Evolutionary conservation across 2,888 invertebrate species (phyloP).

Genomic region (Adineta ricciae): DNA sequence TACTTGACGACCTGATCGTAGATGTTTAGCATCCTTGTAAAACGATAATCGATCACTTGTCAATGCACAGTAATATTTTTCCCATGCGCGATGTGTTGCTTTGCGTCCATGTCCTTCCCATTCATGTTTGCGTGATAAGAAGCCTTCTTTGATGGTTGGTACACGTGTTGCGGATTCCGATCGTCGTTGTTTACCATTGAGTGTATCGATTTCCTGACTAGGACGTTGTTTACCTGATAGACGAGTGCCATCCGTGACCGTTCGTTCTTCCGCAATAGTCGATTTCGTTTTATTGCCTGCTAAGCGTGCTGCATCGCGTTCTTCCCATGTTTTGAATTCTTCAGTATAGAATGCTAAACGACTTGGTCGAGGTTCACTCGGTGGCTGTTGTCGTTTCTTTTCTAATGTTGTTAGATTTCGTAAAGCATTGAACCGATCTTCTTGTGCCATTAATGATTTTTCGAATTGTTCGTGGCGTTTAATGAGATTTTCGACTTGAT

Average conservation of each 20-base stretch:
- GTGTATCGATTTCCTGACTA: neutral
- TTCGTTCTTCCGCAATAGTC: neutral
- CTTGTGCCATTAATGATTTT: slow-evolving; percentile 95
- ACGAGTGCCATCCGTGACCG: neutral
- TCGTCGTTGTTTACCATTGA: neutral
- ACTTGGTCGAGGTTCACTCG: neutral
- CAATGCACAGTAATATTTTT: slow-evolving; percentile 27
- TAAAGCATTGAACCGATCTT: slow-evolving; percentile 93
- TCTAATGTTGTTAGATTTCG: slow-evolving; percentile 87
- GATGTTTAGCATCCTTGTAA: slow-evolving; percentile 62
- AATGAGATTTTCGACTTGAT: slow-evolving; percentile 94
- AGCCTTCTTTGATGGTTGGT: slow-evolving; percentile 59
- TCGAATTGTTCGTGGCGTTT: slow-evolving; percentile 99
- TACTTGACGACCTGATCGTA: slow-evolving; percentile 22
- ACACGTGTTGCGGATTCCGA: neutral
- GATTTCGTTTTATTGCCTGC: neutral
- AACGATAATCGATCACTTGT: slow-evolving; percentile 24
- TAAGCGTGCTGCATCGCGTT: neutral
- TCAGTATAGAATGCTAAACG: neutral
- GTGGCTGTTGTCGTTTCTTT: slow-evolving; percentile 23
- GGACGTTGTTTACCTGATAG: neutral
- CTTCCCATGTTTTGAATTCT: slow-evolving; percentile 5
- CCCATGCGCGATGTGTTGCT: slow-evolving; percentile 68
- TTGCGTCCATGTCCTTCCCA: slow-evolving; percentile 91
- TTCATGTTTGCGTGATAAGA: slow-evolving; percentile 82